phyloP scores from a whole-genome alignment of 2,113 vertebrate genomes.

The Brachyistius frenatus region DNA sequence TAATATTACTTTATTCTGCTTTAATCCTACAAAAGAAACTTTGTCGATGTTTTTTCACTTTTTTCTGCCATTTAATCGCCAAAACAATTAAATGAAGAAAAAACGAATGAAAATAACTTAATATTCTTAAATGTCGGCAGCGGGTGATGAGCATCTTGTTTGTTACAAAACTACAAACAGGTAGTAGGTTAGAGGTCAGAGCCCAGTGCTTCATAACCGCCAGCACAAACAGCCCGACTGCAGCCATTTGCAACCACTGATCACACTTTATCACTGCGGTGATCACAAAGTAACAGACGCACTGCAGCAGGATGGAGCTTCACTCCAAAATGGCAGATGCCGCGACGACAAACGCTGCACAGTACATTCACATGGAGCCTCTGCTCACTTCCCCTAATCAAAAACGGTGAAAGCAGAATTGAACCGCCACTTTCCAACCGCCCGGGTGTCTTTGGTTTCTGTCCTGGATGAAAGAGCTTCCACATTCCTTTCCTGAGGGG shows the following conservation, averaged over 20 bases:
- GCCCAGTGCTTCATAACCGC: constrained; percentile 7
- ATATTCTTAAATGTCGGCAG: neutral
- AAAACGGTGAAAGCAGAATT: constrained; percentile 64
- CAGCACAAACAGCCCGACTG: constrained; percentile 35
- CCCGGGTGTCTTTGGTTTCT: constrained; percentile 83
- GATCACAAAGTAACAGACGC: constrained; percentile 29
- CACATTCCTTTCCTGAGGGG: constrained; percentile 85
- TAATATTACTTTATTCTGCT: neutral
- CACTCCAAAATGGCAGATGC: constrained; percentile 68
- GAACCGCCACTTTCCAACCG: constrained; percentile 73
- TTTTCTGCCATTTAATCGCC: too few relatives aligned
- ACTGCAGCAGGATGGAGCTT: constrained; percentile 25
- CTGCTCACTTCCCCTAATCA: constrained; percentile 67
- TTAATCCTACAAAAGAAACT: neutral
- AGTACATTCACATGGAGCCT: constrained; percentile 41
- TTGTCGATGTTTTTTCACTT: too few relatives aligned
- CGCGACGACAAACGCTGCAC: constrained; percentile 28
- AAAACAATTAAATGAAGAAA: too few relatives aligned
- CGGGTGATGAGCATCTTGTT: neutral
- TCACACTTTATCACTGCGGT: constrained; percentile 22
- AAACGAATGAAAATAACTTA: too few relatives aligned
- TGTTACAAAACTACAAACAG: constrained; percentile 6
- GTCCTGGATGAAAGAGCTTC: constrained; percentile 87
- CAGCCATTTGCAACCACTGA: constrained; percentile 49
- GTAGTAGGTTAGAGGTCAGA: constrained; percentile 34